These are phyloP conservation scores for Sporophila hypoxantha DNA, from an alignment of 2,113 vertebrate genomes.

Conservation along the genomic window DNA sequence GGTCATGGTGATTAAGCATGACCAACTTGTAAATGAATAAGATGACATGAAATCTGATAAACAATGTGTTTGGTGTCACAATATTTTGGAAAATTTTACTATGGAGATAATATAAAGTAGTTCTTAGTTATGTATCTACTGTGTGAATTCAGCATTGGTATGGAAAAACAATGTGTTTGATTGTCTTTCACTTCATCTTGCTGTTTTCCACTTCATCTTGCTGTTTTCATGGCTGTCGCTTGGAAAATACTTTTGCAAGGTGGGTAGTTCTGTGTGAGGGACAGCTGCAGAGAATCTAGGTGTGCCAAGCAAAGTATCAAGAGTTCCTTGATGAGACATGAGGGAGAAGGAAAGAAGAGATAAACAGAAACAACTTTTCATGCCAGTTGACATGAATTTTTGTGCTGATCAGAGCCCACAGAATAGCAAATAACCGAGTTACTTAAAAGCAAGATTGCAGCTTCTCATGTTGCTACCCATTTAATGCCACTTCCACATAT, in stretches of 20 bases:
- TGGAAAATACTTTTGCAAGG: neutral
- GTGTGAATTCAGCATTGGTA: neutral
- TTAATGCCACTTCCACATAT: rapidly evolving
- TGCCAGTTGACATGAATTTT: neutral
- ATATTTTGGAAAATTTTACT: neutral
- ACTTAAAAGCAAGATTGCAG: neutral
- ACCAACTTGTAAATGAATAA: neutral
- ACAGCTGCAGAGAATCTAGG: neutral
- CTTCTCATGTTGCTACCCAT: neutral
- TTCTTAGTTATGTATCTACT: neutral
- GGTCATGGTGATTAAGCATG: neutral
- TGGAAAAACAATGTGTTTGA: neutral
- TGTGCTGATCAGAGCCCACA: neutral
- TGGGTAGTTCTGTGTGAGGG: neutral
- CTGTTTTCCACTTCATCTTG: neutral
- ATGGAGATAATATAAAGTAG: neutral
- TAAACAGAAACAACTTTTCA: neutral
- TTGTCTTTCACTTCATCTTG: neutral
- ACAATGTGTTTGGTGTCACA: neutral
- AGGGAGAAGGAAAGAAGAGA: neutral
- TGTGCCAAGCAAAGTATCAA: neutral
- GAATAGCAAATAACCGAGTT: neutral
- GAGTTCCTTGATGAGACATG: neutral
- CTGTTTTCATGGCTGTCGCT: neutral
- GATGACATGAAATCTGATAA: neutral